These are phyloP conservation scores for Mesitornis unicolor DNA, from an alignment of 2,113 vertebrate species.

Conservation along the genomic window DNA sequence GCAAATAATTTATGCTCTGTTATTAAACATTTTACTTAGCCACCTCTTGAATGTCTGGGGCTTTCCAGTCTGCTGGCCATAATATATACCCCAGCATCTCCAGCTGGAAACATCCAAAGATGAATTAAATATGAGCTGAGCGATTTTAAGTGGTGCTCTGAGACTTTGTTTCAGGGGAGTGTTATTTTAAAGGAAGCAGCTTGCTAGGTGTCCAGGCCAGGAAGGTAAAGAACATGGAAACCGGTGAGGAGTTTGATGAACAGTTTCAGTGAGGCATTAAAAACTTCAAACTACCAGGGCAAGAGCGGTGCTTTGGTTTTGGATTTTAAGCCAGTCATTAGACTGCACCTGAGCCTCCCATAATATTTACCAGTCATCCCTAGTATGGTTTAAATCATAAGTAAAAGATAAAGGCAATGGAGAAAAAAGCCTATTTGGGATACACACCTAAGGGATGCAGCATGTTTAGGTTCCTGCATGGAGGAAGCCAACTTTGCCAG, in stretches of 20 bases:
- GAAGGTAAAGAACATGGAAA: neutral
- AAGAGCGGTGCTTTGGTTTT: neutral
- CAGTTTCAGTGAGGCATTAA: neutral
- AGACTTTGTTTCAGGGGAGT: neutral
- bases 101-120: neutral
- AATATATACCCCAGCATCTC: neutral
- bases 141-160: neutral
- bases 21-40: neutral
- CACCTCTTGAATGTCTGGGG: neutral
- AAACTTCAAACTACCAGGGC: neutral
- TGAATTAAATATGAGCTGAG: slow-evolving; percentile 8
- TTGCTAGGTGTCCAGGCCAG: neutral
- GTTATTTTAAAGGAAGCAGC: neutral
- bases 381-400: neutral
- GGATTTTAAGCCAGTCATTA: neutral
- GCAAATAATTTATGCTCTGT: neutral
- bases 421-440: neutral
- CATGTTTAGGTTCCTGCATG: neutral
- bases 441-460: neutral
- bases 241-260: neutral
- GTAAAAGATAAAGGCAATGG: neutral
- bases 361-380: neutral
- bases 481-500: neutral
- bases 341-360: neutral
- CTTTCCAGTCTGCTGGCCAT: neutral